Evolutionary conservation across 2,113 vertebrate genomes (phyloP), one percentile per base, ranked within the genome.

Genomic region (Morone chrysops): DNA sequence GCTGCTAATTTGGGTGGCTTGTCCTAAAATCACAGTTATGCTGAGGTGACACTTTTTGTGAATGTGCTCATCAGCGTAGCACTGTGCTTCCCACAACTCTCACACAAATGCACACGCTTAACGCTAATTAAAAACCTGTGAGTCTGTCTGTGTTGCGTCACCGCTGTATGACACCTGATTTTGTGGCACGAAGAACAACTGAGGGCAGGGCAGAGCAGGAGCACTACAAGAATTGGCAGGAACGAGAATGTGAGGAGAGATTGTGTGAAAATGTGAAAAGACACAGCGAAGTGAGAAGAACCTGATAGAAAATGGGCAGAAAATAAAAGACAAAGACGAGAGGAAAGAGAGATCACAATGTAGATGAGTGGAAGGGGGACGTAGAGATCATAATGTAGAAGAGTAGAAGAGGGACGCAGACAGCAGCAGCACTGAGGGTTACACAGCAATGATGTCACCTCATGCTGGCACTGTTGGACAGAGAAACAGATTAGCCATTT

Each of bases 361-460:
- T 60, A 47, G 75, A 82, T 63, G n/a, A 78, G 51, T 74, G 74
- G 57, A 45, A 22, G 36, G 25, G 73, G 50, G 63, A 74, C 13
- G 53, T 70, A 90, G 82, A 74, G 70, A 80, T 53, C 13, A 56
- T 59, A 77, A 57, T 40, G 51, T 59, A 41, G 74, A 82, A 67
- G 22, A 78, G 51, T 73, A 70, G 56, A 48, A 22, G 31, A 36
- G 72, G 53, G 63, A 71, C 9, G 57, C 70, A 90, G 82, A 74
- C 69, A 84, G 71, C 70, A 75, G 72, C 69, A 22, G 62, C 57
- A 16, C 65, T 73, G 61, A 91, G 82, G 75, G 79, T 88, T 92
- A 89, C 89, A 87, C 86, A 89, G 86, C 89, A 86, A 92, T 95
- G 94, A 95, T 94, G 94, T 95, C 94, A 95, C 90, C 88, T 86